Evolutionary conservation across 2,113 vertebrate genomes (phyloP).

Genomic region (Uria lomvia): DNA sequence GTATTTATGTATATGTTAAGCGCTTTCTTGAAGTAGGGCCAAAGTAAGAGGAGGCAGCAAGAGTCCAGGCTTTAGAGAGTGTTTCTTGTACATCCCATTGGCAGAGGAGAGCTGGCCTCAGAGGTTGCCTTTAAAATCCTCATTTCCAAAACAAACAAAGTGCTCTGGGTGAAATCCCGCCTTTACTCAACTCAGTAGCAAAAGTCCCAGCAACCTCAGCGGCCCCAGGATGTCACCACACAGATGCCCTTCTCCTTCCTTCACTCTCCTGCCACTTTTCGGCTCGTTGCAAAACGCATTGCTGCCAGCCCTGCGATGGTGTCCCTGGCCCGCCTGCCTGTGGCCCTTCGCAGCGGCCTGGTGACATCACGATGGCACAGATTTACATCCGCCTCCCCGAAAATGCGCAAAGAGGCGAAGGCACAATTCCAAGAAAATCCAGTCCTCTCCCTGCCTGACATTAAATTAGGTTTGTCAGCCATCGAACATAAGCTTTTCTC

Average conservation of each 20-base stretch:
- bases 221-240: neutral
- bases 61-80: neutral
- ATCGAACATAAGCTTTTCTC: neutral
- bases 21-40: constrained; percentile 16
- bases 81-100: neutral
- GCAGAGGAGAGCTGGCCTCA: neutral
- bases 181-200: neutral
- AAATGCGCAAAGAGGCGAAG: neutral
- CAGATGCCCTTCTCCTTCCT: neutral
- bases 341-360: neutral
- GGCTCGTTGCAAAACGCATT: neutral
- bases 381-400: neutral
- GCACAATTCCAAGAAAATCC: neutral
- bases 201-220: neutral
- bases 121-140: neutral
- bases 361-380: neutral
- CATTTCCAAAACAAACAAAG: neutral
- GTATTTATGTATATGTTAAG: neutral
- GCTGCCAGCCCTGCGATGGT: neutral
- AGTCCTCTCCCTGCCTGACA: neutral
- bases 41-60: neutral
- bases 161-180: neutral
- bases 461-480: neutral
- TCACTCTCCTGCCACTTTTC: neutral
- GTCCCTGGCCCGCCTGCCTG: neutral